These are phyloP conservation scores for Enteromius mattozi DNA, from an alignment of 2,797 vertebrate species.

Conservation along the genomic window DNA sequence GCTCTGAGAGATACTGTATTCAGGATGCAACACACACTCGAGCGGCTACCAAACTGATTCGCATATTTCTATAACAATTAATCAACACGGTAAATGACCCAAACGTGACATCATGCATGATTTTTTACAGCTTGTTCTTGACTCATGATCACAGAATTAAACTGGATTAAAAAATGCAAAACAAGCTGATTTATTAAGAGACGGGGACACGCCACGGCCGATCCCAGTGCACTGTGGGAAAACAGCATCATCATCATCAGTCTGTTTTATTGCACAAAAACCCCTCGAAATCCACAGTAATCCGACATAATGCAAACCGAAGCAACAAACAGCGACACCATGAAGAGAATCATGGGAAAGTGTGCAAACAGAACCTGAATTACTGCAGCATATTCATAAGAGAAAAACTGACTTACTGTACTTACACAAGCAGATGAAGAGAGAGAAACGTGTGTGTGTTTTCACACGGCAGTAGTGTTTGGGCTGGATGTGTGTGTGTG, in stretches of 20 bases:
- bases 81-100: background rate
- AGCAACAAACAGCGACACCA: background rate
- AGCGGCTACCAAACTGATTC: background rate
- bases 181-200: background rate
- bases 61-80: background rate
- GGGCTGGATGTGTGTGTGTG: background rate
- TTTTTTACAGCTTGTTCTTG: background rate
- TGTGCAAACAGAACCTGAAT: background rate
- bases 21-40: background rate
- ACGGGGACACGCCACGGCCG: background rate
- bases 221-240: conserved; percentile 35
- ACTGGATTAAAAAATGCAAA: background rate
- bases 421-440: background rate
- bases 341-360: background rate
- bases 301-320: background rate
- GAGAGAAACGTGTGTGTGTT: background rate
- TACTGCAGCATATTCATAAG: too few relatives aligned
- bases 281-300: background rate
- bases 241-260: background rate
- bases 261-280: background rate
- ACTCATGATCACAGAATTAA: conserved; percentile 1
- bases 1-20: too few relatives aligned
- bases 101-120: background rate
- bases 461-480: background rate
- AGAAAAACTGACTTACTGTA: background rate